Conservation (phyloP, 2,888 invertebrate genomes). For the Tryphoninae sp. region DNA sequence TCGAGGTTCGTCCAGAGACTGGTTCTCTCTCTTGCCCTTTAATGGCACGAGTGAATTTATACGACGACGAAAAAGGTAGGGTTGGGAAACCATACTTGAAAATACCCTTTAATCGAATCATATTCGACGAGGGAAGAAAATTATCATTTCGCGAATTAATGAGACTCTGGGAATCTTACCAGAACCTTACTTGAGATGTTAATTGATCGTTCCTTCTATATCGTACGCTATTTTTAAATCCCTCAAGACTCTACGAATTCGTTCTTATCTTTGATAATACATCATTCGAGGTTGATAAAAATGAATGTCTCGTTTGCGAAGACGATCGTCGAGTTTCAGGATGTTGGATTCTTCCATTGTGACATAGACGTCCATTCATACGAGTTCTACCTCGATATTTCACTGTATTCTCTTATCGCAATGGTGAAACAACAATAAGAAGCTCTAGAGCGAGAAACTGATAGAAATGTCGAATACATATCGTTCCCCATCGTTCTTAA, state of each 20-base stretch:
- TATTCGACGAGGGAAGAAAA: conserved; percentile 9
- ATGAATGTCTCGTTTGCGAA: neutral
- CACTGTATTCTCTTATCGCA: conserved; percentile 38
- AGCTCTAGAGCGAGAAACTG: conserved; percentile 3
- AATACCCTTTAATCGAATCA: conserved; percentile 42
- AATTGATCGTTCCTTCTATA: too few relatives aligned
- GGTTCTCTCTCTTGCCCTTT: conserved; percentile 48
- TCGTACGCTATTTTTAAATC: too few relatives aligned
- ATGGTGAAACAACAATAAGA: conserved; percentile 42
- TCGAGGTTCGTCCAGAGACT: conserved; percentile 61
- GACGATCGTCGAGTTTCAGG: conserved; percentile 30
- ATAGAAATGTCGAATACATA: conserved; percentile 42
- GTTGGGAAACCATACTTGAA: conserved; percentile 3
- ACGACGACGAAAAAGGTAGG: conserved; percentile 26
- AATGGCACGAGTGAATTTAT: conserved; percentile 49
- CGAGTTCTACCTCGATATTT: conserved; percentile 7
- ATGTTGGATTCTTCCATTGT: conserved; percentile 34
- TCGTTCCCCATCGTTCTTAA: conserved; percentile 14
- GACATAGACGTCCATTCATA: conserved; percentile 18
- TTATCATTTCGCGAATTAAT: conserved; percentile 36
- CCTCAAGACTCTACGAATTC: too few relatives aligned
- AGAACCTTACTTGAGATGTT: conserved; percentile 1
- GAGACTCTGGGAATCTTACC: neutral
- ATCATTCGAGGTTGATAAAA: neutral
- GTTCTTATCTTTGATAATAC: too few relatives aligned